Conservation (phyloP, 1,140 invertebrate genomes). For the Penaeus indicus region DNA sequence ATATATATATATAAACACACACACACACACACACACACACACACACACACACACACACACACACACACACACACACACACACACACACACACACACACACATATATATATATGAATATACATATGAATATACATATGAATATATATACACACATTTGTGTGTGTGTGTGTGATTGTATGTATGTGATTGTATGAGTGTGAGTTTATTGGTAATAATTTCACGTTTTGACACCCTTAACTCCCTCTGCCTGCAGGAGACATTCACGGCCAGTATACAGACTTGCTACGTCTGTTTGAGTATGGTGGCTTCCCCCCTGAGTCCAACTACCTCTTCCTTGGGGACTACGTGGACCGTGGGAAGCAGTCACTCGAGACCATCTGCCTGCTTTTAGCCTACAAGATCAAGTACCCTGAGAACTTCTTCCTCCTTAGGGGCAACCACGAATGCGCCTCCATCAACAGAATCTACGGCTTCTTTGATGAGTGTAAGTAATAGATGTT, state of each 20-base stretch:
- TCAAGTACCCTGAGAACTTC: slow-evolving; percentile 78
- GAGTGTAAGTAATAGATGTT: slow-evolving; percentile 71
- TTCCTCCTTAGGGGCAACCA: slow-evolving; percentile 79
- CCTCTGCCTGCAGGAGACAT: slow-evolving; percentile 82
- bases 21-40: too few species aligned
- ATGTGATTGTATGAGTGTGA: too few species aligned
- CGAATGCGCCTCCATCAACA: slow-evolving; percentile 78
- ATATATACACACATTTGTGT: too few species aligned
- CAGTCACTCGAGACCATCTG: slow-evolving; percentile 93
- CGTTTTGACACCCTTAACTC: background rate
- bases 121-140: too few species aligned
- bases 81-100: too few species aligned
- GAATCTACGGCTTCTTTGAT: slow-evolving; percentile 71
- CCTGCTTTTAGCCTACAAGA: slow-evolving; percentile 81
- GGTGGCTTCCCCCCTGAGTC: slow-evolving; percentile 99
- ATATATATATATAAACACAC: too few species aligned
- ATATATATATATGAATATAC: too few species aligned
- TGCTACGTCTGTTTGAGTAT: slow-evolving; percentile 98
- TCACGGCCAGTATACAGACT: slow-evolving; percentile 98
- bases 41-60: too few species aligned
- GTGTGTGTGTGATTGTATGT: too few species aligned
- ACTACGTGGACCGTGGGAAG: slow-evolving; percentile 92
- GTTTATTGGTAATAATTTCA: too few species aligned
- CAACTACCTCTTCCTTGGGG: slow-evolving; percentile 98
- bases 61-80: too few species aligned